phyloP scores from a whole-genome alignment of 2,113 vertebrate species.

The Hyperoodon ampullatus region DNA sequence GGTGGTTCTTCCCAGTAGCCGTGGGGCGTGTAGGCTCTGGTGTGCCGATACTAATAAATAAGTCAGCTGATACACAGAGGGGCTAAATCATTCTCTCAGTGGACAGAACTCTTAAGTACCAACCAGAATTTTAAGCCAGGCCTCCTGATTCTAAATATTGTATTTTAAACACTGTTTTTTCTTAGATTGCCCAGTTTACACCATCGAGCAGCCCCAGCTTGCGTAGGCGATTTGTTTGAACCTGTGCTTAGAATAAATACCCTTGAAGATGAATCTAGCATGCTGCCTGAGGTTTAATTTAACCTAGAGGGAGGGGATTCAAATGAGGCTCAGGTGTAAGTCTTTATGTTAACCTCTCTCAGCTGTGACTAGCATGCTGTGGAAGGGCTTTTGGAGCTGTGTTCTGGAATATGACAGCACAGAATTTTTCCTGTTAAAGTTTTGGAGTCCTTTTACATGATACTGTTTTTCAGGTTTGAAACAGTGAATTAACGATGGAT shows the following conservation, averaged over 20 bases:
- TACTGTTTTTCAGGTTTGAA: neutral
- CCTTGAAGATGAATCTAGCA: neutral
- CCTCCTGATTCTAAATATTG: neutral
- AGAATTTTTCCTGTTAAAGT: neutral
- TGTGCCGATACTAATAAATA: neutral
- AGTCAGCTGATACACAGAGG: neutral
- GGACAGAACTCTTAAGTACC: neutral
- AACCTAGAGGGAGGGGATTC: neutral
- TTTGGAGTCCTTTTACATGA: neutral
- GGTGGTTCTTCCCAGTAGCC: neutral
- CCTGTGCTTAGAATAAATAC: neutral
- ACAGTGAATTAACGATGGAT: neutral
- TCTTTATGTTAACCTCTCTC: neutral
- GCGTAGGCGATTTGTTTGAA: neutral
- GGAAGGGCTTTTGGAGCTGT: neutral
- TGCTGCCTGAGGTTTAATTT: neutral
- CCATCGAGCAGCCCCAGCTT: neutral
- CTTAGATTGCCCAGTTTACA: neutral
- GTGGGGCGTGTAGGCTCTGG: neutral
- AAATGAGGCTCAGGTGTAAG: neutral
- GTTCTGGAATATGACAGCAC: neutral
- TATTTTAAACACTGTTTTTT: conserved; percentile 12
- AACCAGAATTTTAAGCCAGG: neutral
- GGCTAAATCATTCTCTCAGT: neutral
- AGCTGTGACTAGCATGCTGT: neutral